Percentiles rank a stretch among this genome's conserved stretches.
These are phyloP conservation scores for Drosophila kambysellisi DNA, from an alignment of 2,888 invertebrate species.

Conservation along the genomic window DNA sequence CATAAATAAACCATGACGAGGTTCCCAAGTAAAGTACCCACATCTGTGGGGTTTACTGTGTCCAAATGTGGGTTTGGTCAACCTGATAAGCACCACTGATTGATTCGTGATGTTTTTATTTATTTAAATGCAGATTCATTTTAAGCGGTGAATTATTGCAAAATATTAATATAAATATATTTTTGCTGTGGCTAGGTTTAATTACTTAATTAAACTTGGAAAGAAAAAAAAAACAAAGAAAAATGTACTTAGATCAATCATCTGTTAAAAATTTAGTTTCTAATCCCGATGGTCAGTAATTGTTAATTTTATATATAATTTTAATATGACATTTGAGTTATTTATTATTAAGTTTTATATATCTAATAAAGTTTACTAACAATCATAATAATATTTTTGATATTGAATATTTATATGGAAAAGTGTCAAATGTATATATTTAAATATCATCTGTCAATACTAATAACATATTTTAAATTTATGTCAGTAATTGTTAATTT, in stretches of 20 bases:
- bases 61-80: neutral
- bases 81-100: neutral
- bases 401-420: neutral
- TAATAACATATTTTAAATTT: neutral
- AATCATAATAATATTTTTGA: neutral
- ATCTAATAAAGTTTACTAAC: no score
- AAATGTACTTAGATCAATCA: neutral
- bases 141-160: neutral
- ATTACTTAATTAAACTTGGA: neutral
- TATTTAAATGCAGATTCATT: neutral
- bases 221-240: neutral
- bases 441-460: neutral
- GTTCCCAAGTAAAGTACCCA: neutral
- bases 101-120: neutral
- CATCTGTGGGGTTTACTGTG: no score
- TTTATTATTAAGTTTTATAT: neutral
- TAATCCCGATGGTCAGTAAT: no score
- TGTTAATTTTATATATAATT: neutral
- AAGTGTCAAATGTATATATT: no score
- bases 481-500: neutral
- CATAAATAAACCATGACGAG: conserved; percentile 4
- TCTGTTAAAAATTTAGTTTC: neutral
- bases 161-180: no score
- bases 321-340: neutral
- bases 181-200: neutral